These are phyloP conservation scores for Pteruthius melanotis DNA, from an alignment of 2,113 vertebrate species.

Conservation along the genomic window DNA sequence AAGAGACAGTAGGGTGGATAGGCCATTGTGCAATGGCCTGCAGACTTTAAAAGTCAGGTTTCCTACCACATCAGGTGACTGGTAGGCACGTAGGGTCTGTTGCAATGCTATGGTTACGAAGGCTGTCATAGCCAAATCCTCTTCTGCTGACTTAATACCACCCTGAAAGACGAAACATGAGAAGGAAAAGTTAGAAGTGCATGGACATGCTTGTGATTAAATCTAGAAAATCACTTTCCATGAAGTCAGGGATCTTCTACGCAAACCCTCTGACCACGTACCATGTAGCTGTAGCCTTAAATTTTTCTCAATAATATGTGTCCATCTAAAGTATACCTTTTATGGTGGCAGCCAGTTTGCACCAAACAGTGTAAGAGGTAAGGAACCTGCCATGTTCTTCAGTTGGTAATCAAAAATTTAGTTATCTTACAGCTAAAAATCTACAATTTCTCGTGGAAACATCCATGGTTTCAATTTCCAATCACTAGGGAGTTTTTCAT, in stretches of 20 bases:
- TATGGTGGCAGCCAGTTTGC: background rate
- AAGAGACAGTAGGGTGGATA: background rate
- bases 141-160: constrained; percentile 44
- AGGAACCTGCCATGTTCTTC: rapidly evolving
- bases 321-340: background rate
- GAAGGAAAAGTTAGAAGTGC: background rate
- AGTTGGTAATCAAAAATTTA: background rate
- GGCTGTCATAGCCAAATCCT: constrained; percentile 68
- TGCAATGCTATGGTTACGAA: constrained; percentile 66
- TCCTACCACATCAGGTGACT: constrained; percentile 57
- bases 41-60: background rate
- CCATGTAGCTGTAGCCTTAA: background rate
- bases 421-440: background rate
- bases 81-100: background rate
- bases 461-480: background rate
- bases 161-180: constrained; percentile 39
- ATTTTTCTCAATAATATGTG: background rate
- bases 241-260: background rate
- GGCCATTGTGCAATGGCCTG: background rate
- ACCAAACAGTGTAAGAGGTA: background rate
- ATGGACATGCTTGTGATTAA: background rate
- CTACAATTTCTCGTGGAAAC: background rate
- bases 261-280: background rate
- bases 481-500: rapidly evolving
- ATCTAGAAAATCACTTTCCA: background rate